Percentiles rank a stretch among this genome's conserved stretches.
These are phyloP conservation scores for Thereva unica DNA, from an alignment of 2,888 invertebrate species.

Conservation along the genomic window DNA sequence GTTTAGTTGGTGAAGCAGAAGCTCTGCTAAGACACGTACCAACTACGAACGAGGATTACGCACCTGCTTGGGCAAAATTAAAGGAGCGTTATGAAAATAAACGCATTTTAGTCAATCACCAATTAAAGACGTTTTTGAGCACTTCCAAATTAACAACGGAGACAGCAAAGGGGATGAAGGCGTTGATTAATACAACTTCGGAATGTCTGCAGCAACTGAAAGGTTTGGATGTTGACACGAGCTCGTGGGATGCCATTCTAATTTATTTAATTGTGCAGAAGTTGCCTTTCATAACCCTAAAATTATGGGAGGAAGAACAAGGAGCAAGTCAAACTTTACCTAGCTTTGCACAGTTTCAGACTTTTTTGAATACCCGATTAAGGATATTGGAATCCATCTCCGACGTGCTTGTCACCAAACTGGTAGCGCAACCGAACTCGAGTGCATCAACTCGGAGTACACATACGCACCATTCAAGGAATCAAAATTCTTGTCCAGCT, in stretches of 20 bases:
- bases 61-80: constrained; percentile 26
- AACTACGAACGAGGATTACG: constrained; percentile 30
- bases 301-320: constrained; percentile 10
- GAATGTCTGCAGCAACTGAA: constrained; percentile 7
- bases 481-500: background rate
- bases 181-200: constrained; percentile 25
- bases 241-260: background rate
- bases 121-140: constrained; percentile 31
- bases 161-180: constrained; percentile 23
- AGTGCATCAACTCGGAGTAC: background rate
- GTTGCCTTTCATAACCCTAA: background rate
- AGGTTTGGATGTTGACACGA: background rate
- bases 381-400: background rate
- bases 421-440: background rate
- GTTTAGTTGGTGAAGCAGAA: constrained; percentile 21
- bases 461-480: background rate
- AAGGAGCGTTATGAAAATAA: constrained; percentile 38
- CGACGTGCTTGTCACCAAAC: background rate
- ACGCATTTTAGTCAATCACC: constrained; percentile 35
- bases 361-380: constrained; percentile 3
- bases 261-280: background rate
- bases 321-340: background rate
- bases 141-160: background rate
- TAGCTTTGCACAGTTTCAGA: background rate
- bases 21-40: constrained; percentile 23